Percentiles rank a stretch among this genome's conserved stretches.
Conservation (phyloP, 2,797 vertebrate species). For the Scolopax rusticola region DNA sequence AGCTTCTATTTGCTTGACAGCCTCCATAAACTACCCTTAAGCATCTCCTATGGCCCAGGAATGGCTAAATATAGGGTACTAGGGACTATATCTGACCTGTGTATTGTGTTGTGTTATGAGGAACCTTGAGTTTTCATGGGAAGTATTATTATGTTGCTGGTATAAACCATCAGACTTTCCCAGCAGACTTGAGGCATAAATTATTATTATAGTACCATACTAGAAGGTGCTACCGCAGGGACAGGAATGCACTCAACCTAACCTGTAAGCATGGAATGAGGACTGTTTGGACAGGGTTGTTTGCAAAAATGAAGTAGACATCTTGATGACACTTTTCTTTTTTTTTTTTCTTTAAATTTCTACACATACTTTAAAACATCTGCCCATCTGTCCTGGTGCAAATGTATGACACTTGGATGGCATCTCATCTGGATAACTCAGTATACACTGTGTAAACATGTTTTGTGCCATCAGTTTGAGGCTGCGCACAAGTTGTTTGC, state of each 20-base stretch:
- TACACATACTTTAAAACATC: background rate
- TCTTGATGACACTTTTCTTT: rapidly evolving
- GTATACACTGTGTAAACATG: background rate
- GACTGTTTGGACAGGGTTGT: background rate
- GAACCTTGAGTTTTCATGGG: background rate
- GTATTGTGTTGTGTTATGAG: background rate
- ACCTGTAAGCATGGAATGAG: rapidly evolving
- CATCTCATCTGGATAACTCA: background rate
- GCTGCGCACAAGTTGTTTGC: background rate
- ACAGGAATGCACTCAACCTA: background rate
- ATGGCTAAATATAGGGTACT: background rate
- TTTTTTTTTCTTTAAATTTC: background rate
- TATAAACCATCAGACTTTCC: background rate
- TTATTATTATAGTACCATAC: background rate
- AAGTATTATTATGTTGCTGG: background rate
- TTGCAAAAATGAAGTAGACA: background rate
- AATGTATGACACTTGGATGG: background rate
- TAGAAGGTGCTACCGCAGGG: background rate
- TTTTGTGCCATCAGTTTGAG: background rate
- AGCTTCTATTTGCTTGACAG: background rate
- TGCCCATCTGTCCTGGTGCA: background rate
- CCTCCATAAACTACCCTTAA: background rate
- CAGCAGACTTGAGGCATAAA: background rate
- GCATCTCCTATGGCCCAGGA: background rate
- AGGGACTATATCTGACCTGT: background rate